These are phyloP conservation scores for Seriola quinqueradiata DNA, from an alignment of 2,113 vertebrate species.

Conservation along the genomic window DNA sequence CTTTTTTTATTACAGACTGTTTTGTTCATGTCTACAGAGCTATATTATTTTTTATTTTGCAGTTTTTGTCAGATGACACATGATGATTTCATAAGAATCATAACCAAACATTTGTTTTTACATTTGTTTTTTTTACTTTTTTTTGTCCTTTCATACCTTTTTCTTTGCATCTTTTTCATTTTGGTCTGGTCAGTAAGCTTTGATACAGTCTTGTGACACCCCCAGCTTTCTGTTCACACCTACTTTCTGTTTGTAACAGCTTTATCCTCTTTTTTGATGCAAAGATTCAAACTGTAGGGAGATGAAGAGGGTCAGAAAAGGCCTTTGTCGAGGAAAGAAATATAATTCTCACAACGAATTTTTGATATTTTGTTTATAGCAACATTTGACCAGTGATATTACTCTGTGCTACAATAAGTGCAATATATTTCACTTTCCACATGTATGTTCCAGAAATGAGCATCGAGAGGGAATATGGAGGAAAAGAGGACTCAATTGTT, in stretches of 20 bases:
- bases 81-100: constrained; percentile 44
- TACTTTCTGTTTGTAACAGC: neutral
- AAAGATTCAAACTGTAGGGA: constrained; percentile 21
- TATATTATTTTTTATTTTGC: constrained; percentile 65
- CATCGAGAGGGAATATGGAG: neutral
- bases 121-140: constrained; percentile 27
- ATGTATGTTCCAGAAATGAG: neutral
- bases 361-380: constrained; percentile 5
- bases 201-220: neutral
- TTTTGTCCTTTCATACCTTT: neutral
- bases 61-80: constrained; percentile 42
- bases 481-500: neutral
- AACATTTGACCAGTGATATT: neutral
- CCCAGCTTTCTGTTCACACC: neutral
- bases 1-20: constrained; percentile 57
- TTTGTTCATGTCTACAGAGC: constrained; percentile 64
- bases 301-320: neutral
- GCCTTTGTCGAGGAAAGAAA: neutral
- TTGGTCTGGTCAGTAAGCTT: constrained; percentile 32
- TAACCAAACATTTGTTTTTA: constrained; percentile 29
- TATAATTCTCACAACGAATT: too few relatives aligned
- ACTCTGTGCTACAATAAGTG: neutral
- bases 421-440: neutral
- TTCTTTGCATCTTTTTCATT: constrained; percentile 13
- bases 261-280: neutral